phyloP scores from a whole-genome alignment of 2,797 vertebrate genomes.

The Xiphophorus birchmanni region DNA sequence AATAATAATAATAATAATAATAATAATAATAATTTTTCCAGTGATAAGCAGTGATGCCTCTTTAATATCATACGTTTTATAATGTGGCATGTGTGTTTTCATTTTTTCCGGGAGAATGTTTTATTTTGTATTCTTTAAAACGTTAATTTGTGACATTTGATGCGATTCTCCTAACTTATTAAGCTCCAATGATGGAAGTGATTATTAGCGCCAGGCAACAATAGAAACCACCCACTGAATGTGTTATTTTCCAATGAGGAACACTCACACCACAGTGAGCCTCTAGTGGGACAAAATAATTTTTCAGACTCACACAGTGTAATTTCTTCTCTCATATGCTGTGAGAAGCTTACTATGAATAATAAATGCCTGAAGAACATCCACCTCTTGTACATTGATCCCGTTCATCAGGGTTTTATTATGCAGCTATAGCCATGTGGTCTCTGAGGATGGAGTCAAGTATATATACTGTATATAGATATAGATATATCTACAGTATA shows the following conservation, averaged over 20 bases:
- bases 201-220: background rate
- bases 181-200: background rate
- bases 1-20: no score
- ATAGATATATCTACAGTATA: no score
- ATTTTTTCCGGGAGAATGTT: background rate
- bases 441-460: conserved; percentile 8
- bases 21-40: background rate
- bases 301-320: conserved; percentile 23
- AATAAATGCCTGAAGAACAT: conserved; percentile 26
- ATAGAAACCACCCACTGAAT: background rate
- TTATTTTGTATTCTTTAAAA: conserved; percentile 10
- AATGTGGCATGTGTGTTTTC: background rate
- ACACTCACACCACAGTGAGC: conserved; percentile 7
- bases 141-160: background rate
- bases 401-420: conserved; percentile 17
- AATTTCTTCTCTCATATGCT: conserved; percentile 22
- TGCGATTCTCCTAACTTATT: background rate
- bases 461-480: background rate
- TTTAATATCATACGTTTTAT: background rate
- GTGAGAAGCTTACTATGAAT: conserved; percentile 23
- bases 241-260: conserved; percentile 15
- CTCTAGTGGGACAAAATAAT: conserved; percentile 9
- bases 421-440: conserved; percentile 6
- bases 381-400: conserved; percentile 30
- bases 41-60: background rate